Evolutionary conservation across 2,797 vertebrate species (phyloP).

Genomic region (Garrulus glandarius): DNA sequence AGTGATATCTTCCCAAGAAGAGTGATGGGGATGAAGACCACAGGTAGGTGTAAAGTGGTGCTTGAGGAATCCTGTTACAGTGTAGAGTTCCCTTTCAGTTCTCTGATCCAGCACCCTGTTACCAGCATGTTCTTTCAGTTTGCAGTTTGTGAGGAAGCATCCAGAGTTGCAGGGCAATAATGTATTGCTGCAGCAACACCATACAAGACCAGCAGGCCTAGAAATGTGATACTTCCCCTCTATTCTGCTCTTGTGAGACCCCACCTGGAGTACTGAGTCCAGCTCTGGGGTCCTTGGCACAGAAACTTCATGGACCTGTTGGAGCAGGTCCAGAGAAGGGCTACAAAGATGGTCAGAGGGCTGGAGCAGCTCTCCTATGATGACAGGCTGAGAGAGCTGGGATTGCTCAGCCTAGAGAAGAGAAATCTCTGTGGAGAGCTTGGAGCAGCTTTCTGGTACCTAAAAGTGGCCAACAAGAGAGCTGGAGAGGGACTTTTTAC

Average conservation of each 20-base stretch:
- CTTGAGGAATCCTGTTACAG: background rate
- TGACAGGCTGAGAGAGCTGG: background rate
- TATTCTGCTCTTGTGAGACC: background rate
- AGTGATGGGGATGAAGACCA: background rate
- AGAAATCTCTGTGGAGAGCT: background rate
- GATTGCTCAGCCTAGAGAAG: background rate
- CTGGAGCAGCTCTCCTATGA: background rate
- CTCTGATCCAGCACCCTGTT: background rate
- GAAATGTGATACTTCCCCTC: background rate
- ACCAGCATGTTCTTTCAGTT: background rate
- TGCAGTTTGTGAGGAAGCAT: background rate
- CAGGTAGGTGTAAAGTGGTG: background rate
- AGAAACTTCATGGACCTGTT: background rate
- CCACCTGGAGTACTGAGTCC: background rate
- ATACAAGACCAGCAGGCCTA: background rate
- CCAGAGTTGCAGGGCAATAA: background rate
- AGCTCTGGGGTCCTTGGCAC: background rate
- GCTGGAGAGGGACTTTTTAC: background rate
- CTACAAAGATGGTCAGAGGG: background rate
- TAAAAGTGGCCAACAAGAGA: background rate
- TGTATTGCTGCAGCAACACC: background rate
- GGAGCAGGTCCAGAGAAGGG: background rate
- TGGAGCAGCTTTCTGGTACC: background rate
- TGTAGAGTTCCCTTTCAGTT: background rate
- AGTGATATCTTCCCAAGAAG: background rate